Percentiles rank a stretch among this genome's conserved stretches.
Evolutionary conservation across 2,113 vertebrate genomes (phyloP).

Genomic region (Lophius piscatorius): DNA sequence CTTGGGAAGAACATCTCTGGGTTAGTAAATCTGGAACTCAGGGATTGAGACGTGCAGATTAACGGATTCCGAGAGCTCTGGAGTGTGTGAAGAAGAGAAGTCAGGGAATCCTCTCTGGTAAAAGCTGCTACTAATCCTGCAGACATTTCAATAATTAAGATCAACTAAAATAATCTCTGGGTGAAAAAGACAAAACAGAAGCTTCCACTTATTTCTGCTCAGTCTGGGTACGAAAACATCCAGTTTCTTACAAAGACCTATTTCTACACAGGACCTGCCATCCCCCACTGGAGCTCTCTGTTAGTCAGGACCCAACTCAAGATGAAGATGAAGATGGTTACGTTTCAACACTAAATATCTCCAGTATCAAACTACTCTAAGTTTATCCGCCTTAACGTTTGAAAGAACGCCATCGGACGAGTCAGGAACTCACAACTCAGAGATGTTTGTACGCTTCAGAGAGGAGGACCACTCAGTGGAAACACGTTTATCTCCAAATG

Average conservation of each 20-base stretch:
- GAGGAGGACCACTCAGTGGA: background rate
- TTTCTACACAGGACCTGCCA: background rate
- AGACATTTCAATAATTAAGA: conserved; percentile 53
- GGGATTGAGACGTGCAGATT: conserved; percentile 37
- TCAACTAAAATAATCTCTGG: conserved; percentile 48
- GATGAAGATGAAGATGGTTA: too few species aligned
- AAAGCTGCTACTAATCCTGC: conserved; percentile 39
- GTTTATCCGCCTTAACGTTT: too few species aligned
- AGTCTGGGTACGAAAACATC: background rate
- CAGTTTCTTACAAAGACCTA: too few species aligned
- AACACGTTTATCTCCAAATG: too few species aligned
- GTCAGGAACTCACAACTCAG: too few species aligned
- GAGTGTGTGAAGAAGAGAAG: conserved; percentile 23
- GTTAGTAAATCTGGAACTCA: conserved; percentile 33
- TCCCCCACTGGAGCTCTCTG: background rate
- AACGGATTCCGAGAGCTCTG: conserved; percentile 36
- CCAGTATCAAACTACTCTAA: too few species aligned
- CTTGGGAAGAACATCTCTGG: too few species aligned
- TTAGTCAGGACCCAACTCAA: too few species aligned
- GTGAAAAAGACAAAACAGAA: conserved; percentile 24
- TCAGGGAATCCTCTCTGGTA: conserved; percentile 65
- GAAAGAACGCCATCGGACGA: too few species aligned
- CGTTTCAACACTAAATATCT: too few species aligned
- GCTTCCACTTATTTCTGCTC: conserved; percentile 10
- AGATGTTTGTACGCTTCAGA: too few species aligned